Percentiles rank a stretch among this genome's conserved stretches.
Conservation (phyloP, 1,140 invertebrate species). For the Drosophila insularis region DNA sequence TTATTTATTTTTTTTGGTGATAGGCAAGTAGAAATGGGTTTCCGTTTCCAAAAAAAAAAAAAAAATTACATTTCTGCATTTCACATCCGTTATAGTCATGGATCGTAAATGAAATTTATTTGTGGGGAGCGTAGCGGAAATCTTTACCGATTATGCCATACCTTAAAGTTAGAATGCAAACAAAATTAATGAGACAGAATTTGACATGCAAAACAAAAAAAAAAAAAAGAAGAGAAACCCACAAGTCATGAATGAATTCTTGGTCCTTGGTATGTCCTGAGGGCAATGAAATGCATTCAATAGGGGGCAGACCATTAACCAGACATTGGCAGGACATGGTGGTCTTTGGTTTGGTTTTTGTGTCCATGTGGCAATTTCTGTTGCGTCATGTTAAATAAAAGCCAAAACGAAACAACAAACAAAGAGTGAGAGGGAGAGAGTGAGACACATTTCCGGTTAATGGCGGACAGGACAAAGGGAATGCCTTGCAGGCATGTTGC, state of each 20-base stretch:
- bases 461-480: constrained; percentile 32
- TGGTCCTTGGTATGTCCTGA: constrained; percentile 48
- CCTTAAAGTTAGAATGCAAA: constrained; percentile 17
- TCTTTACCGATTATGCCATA: constrained; percentile 17
- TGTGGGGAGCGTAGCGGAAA: not conserved
- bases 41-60: not conserved
- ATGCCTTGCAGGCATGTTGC: constrained; percentile 45
- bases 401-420: constrained; percentile 44
- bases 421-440: constrained; percentile 50
- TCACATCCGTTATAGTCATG: not conserved
- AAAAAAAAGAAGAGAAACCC: constrained; percentile 27
- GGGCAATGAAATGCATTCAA: constrained; percentile 51
- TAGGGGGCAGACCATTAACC: constrained; percentile 47
- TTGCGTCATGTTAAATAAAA: constrained; percentile 80
- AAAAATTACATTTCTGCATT: not conserved
- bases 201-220: constrained; percentile 45
- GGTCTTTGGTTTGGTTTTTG: constrained; percentile 40
- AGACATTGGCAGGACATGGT: constrained; percentile 66
- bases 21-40: not conserved
- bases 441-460: constrained; percentile 58
- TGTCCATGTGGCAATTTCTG: constrained; percentile 49
- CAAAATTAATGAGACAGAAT: constrained; percentile 45
- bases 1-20: not conserved
- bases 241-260: constrained; percentile 57
- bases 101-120: not conserved